Conservation (phyloP, 2,888 invertebrate species). For the Melikaiella ostensackeni region DNA sequence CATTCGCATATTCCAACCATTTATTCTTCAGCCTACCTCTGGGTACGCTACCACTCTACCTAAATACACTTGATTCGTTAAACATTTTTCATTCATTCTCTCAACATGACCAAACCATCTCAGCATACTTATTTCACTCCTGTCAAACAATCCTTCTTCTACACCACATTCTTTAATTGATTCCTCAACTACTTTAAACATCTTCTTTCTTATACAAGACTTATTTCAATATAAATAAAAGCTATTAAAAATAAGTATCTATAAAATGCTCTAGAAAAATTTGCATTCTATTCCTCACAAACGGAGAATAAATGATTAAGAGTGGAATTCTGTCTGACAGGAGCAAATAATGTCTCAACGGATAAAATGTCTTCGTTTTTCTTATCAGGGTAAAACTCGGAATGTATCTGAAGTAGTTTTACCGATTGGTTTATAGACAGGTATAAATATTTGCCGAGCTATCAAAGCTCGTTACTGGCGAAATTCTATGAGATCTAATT, state of each 20-base stretch:
- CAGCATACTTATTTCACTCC: too few species aligned
- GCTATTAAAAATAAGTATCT: background rate
- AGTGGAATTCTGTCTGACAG: conserved; percentile 33
- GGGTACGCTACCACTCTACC: too few species aligned
- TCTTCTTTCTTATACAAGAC: too few species aligned
- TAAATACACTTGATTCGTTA: too few species aligned
- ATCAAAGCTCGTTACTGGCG: conserved; percentile 14
- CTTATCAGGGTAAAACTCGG: conserved; percentile 29
- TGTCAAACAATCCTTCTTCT: too few species aligned
- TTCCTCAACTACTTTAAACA: background rate
- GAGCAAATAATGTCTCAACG: conserved; percentile 33
- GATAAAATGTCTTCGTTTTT: conserved; percentile 32
- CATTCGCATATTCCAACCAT: too few species aligned
- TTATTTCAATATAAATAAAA: too few species aligned
- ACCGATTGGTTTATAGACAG: conserved; percentile 3
- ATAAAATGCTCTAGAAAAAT: background rate
- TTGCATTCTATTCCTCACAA: background rate
- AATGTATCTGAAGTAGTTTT: conserved; percentile 20
- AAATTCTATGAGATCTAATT: conserved; percentile 23
- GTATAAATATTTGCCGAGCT: conserved; percentile 11
- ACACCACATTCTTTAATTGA: too few species aligned
- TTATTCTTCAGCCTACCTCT: too few species aligned
- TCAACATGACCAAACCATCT: too few species aligned
- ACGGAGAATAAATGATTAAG: conserved; percentile 15
- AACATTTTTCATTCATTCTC: too few species aligned